Evolutionary conservation across 1,140 invertebrate species (phyloP), one percentile per base, ranked within the genome.

Genomic region (Pseudomyrmex pallidus): DNA sequence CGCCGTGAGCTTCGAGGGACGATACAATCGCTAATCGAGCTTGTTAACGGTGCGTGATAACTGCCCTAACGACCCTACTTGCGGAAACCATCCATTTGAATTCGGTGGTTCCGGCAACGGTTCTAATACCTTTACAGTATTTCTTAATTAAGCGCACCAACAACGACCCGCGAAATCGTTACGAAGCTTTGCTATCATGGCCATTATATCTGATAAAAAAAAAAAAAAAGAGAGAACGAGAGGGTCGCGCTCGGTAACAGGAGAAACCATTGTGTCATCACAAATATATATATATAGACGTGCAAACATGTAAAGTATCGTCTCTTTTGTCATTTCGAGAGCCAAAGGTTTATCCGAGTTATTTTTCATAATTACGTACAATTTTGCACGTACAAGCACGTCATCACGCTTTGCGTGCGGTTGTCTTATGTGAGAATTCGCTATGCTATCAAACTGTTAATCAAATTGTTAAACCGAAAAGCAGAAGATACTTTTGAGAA

Each of bases 81-180:
- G 73, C 85, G 89, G 85, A 90, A 90, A 82, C 80, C 85, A 88
- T 90, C 73, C 74, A 85, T 90, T 90, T 80, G 83, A 88, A 88
- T 90, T 90, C 78, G 85, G 85, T 84, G 61, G 56, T 85, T 86
- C 87, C 80, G 82, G 70, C 74, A 84, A 63, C 59, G 67, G 54
- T 73, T 61, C 13, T 88, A 85, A 85, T 76, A 85, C 83, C 70
- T 72, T 72, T 67, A 72, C 70, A 61, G 72, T 87, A 88, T 88
- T 88, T 88, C 86, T 88, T 84, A 88, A 88, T 88, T 88, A 87
- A 87, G 66, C 54, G 2, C 54, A 7, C 46, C 63, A 61, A 22
- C 73, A 15, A 5, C 62, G 66, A 67, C 50, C 56, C 70, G 35
- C 50, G 25, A 61, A 48, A 74, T 63, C 70, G 59, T 82, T 72